Evolutionary conservation across 92 coral and sea anemone species (phyloP).

Genomic region (Actinernus sp.): DNA sequence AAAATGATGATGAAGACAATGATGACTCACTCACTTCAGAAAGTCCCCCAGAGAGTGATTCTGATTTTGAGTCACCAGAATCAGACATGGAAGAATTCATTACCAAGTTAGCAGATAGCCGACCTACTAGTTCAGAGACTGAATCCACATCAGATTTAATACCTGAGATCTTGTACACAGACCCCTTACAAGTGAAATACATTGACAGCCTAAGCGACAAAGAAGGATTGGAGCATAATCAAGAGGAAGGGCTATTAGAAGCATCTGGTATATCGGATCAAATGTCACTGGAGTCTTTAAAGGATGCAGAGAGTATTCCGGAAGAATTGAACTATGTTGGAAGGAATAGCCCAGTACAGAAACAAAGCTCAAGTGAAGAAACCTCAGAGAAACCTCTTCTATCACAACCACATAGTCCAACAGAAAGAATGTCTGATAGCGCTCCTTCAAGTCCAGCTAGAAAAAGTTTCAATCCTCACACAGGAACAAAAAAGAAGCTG

Average conservation of each 20-base stretch:
- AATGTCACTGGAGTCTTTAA: conserved; percentile 32
- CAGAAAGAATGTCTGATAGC: conserved; percentile 17
- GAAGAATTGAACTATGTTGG: conserved; percentile 26
- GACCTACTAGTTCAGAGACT: conserved; percentile 45
- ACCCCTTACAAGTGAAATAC: conserved; percentile 12
- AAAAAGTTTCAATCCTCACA: conserved; percentile 17
- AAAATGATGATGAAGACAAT: conserved; percentile 26
- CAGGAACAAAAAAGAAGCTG: conserved; percentile 82
- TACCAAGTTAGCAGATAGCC: conserved; percentile 23
- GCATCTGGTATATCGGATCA: conserved; percentile 13
- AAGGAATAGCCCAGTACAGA: conserved; percentile 33
- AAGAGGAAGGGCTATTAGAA: conserved; percentile 33
- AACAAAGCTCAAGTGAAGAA: conserved; percentile 72
- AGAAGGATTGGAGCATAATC: conserved; percentile 45
- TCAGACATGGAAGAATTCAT: conserved; percentile 78
- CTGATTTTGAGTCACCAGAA: conserved; percentile 92
- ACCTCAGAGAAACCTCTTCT: conserved; percentile 27
- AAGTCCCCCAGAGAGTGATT: conserved; percentile 86
- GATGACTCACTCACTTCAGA: conserved; percentile 63
- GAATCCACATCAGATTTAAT: conserved; percentile 28
- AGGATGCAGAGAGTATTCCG: conserved; percentile 20
- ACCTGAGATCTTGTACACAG: conserved; percentile 4
- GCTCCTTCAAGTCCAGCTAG: conserved; percentile 33
- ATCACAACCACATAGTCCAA: conserved; percentile 18
- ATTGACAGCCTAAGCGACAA: conserved; percentile 64